Evolutionary conservation across 1,140 invertebrate species (phyloP).

Genomic region (Bemisia tabaci): DNA sequence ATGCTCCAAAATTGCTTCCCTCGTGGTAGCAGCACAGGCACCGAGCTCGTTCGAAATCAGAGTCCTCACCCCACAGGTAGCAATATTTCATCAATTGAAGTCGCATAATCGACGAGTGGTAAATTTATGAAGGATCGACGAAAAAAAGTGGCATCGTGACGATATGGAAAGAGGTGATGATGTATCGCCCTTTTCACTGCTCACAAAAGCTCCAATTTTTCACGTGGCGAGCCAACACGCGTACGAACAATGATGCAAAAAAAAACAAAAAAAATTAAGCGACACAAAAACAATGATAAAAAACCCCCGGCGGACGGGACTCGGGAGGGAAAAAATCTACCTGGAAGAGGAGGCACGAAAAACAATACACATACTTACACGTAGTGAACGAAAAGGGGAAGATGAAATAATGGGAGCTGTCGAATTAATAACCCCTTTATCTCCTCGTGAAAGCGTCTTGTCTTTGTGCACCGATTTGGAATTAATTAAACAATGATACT

Average conservation of each 20-base stretch:
- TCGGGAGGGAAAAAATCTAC: too few relatives aligned
- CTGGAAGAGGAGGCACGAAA: neutral
- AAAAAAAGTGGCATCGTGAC: too few relatives aligned
- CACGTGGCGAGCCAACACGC: neutral
- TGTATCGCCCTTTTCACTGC: neutral
- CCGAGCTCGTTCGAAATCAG: too few relatives aligned
- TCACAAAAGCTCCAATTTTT: neutral
- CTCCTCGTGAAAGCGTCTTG: neutral
- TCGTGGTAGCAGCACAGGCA: too few relatives aligned
- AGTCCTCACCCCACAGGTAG: too few relatives aligned
- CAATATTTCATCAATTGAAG: too few relatives aligned
- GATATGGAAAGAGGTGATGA: neutral
- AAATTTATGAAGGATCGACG: too few relatives aligned
- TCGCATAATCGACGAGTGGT: too few relatives aligned
- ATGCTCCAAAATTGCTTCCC: too few relatives aligned
- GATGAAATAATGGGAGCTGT: neutral
- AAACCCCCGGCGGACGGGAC: too few relatives aligned
- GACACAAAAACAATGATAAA: neutral
- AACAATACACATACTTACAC: neutral
- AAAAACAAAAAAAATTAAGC: neutral
- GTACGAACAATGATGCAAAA: neutral
- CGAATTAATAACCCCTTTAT: neutral
- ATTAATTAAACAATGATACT: neutral
- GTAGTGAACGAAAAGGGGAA: neutral
- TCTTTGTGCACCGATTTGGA: neutral